Evolutionary conservation across 2,888 invertebrate genomes (phyloP).

Genomic region (Hyalella azteca): DNA sequence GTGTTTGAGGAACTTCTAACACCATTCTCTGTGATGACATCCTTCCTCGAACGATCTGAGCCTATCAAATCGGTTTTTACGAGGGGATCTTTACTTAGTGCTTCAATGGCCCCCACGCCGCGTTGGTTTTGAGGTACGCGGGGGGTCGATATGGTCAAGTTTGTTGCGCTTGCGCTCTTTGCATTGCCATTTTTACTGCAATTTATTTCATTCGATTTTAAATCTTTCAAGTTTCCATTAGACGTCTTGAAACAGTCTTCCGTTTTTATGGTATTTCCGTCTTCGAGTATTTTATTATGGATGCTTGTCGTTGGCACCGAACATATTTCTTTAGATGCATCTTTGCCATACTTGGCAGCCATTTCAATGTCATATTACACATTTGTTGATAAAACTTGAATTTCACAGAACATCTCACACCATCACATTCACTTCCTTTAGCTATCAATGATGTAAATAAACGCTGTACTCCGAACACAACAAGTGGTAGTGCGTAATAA

Average conservation of each 20-base stretch:
- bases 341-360: constrained; percentile 21
- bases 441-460: not conserved
- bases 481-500: constrained; percentile 25
- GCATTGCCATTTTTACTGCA: not conserved
- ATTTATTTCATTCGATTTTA: constrained; percentile 2
- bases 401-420: not conserved
- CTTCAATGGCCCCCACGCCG: constrained; percentile 57
- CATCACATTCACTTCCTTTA: not conserved
- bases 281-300: not conserved
- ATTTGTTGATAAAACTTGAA: not conserved
- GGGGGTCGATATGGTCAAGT: constrained; percentile 17
- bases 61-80: not conserved
- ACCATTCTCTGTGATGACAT: not conserved
- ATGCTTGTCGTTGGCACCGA: not conserved
- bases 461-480: not conserved
- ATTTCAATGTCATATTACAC: constrained; percentile 12
- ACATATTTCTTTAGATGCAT: not conserved
- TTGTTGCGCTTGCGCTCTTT: constrained; percentile 18
- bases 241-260: not conserved
- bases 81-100: constrained; percentile 45
- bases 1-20: constrained; percentile 13
- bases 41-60: not conserved
- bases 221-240: not conserved
- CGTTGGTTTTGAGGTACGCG: constrained; percentile 23
- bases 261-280: not conserved